Evolutionary conservation across 2,113 vertebrate genomes (phyloP), one percentile per base, ranked within the genome.

Genomic region (Nettapus auritus): DNA sequence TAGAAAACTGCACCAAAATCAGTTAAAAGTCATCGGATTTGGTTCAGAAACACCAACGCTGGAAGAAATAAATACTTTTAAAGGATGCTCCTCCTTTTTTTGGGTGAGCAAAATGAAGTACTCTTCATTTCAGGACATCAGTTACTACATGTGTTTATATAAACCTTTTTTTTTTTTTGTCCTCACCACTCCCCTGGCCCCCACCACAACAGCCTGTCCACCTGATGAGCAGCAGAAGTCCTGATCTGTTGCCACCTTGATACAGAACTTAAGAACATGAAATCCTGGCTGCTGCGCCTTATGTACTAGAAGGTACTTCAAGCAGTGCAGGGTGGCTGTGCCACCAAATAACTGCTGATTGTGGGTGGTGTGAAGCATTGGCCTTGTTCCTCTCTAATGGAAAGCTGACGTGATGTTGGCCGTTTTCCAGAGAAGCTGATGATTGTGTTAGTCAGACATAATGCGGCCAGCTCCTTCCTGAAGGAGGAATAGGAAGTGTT

Each of bases 231-330:
- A 28, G 12, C 56, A 67, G 26, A 68, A 57, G 8, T 44, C 0
- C 0, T 70, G 10, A 52, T 67, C 6, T 60, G 75, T 60, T 71
- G 7, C 34, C 76, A 14, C 34, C 12, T 67, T 50, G 36, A 9
- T 55, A 16, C 0, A 0, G 20, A 70, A 22, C 13, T 23, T 63
- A 55, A 26, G 62, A 90, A 40, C 31, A 25, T 1, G 42, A 16
- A 53, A 36, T 81, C 82, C 29, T 79, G 81, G 6, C 18, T 42
- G 1, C 23, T 52, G 29, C 52, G 16, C 8, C 2, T 48, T 60
- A 6, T 0, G 0, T 56, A 2, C 26, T 20, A 38, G 26, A 16
- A 14, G 3, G 44, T 34, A 4, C 50, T 70, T 46, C 13, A 71
- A 20, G 46, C 53, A 31, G 42, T 7, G 13, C 18, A 7, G 33